Evolutionary conservation across 2,888 invertebrate species (phyloP).

Genomic region (Synanthedon vespiformis): DNA sequence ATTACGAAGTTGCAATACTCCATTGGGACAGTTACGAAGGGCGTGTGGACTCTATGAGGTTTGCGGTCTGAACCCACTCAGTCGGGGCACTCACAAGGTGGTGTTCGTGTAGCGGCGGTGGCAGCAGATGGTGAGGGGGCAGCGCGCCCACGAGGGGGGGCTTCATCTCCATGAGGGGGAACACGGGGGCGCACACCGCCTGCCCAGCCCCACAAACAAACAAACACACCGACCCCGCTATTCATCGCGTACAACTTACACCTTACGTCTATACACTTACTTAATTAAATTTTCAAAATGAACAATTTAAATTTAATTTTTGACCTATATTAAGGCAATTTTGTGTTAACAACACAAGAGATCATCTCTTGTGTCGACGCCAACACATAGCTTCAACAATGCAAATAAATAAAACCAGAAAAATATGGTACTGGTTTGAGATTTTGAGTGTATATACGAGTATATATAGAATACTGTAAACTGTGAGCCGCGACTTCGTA

Average conservation of each 20-base stretch:
- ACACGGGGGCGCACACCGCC: slow-evolving; percentile 64
- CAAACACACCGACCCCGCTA: slow-evolving; percentile 6
- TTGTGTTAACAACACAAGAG: too few species aligned
- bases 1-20: too few species aligned
- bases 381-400: too few species aligned
- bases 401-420: too few species aligned
- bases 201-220: slow-evolving; percentile 23
- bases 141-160: slow-evolving; percentile 64
- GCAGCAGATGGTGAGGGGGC: slow-evolving; percentile 68
- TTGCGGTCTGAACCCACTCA: slow-evolving; percentile 10
- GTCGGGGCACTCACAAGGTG: slow-evolving; percentile 65
- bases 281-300: neutral
- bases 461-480: too few species aligned
- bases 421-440: too few species aligned
- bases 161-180: slow-evolving; percentile 70
- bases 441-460: too few species aligned
- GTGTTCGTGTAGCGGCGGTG: slow-evolving; percentile 75
- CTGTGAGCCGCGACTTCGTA: too few species aligned
- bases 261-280: neutral
- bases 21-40: too few species aligned
- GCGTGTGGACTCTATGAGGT: slow-evolving; percentile 24
- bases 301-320: neutral
- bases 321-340: too few species aligned
- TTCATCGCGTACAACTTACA: neutral
- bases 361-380: too few species aligned